Conservation (phyloP, 1,140 invertebrate genomes). For the Gryon sp. region DNA sequence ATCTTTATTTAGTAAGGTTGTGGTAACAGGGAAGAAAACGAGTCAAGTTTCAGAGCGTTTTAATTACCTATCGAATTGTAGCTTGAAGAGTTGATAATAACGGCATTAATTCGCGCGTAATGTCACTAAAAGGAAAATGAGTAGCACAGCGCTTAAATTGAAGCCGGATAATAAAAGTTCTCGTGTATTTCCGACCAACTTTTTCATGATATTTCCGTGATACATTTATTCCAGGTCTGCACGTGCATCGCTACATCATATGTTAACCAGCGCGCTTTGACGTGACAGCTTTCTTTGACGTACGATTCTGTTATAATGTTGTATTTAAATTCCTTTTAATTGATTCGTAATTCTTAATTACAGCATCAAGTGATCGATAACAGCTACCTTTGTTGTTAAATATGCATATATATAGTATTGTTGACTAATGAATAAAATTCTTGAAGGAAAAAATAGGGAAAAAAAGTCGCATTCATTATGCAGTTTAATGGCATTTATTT, state of each 20-base stretch:
- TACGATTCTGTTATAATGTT: conserved; percentile 16
- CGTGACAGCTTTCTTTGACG: conserved; percentile 35
- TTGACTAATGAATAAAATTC: neutral
- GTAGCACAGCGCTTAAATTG: conserved; percentile 78
- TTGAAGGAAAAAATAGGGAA: neutral
- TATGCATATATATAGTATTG: conserved; percentile 9
- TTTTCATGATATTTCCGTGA: conserved; percentile 57
- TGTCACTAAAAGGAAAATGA: conserved; percentile 74
- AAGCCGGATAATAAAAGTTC: conserved; percentile 79
- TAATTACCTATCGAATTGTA: conserved; percentile 50
- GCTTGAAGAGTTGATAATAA: conserved; percentile 49
- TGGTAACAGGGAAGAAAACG: neutral
- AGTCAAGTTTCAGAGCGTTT: conserved; percentile 5
- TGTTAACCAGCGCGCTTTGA: conserved; percentile 47
- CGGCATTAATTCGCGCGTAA: conserved; percentile 76
- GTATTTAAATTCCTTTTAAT: conserved; percentile 20
- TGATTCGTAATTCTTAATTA: conserved; percentile 34
- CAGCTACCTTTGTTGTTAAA: neutral
- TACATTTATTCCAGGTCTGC: conserved; percentile 43
- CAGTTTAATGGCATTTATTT: neutral
- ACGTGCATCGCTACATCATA: conserved; percentile 36
- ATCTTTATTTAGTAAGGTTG: neutral
- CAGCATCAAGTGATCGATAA: conserved; percentile 6
- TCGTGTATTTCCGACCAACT: conserved; percentile 50
- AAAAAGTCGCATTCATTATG: neutral